Base-by-base conservation (phyloP, 1,140 invertebrate species). In the Heliothis subflexa region DNA sequence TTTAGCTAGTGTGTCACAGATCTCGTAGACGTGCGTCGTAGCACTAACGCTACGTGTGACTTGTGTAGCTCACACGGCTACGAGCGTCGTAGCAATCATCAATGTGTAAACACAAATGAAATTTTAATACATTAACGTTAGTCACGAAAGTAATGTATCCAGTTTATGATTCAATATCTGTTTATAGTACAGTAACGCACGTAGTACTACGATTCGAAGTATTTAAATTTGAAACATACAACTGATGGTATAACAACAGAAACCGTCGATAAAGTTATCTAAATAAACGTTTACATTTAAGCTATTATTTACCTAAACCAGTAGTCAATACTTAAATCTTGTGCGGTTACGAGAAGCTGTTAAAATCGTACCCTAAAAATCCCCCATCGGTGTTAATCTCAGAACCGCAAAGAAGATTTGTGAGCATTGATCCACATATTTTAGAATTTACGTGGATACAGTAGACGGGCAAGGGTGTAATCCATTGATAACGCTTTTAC, bases 401-500 rank as follows among this genome's bases (percentile, higher is more conserved):
- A 49, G 47, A 62, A 64, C 73, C 57, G 59, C 59, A 73, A 59
- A 75, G 64, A 61, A 62, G 54, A 59, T 70, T 66, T 70, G 76
- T 61, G 18, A 33, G 52, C 40, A 59, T 28, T 68, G 50, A 59
- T 61, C 13, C 57, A 55, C 68, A 78, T 62, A 47, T 52, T 33
- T 57, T 55, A 68, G 50, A 74, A 74, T 73, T 64, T 50, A 50
- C 78, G 78, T 73, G 61, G 40, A 40, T 50, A 50, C 47, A 62
- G 62, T 78, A 80, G 79, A 75, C 75, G 74, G 68, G 33, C 64
- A 18, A 75, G 54, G 50, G 45, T 80, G 40, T 84, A 80, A 85
- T 88, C 78, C 76, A 83, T 81, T 85, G 86, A 88, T 85, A 88
- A 85, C 61, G 83, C 82, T 88, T 90, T 89, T 86, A 86, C 81